These are phyloP conservation scores for Keiferia lycopersicella DNA, from an alignment of 2,888 invertebrate species.

Conservation along the genomic window DNA sequence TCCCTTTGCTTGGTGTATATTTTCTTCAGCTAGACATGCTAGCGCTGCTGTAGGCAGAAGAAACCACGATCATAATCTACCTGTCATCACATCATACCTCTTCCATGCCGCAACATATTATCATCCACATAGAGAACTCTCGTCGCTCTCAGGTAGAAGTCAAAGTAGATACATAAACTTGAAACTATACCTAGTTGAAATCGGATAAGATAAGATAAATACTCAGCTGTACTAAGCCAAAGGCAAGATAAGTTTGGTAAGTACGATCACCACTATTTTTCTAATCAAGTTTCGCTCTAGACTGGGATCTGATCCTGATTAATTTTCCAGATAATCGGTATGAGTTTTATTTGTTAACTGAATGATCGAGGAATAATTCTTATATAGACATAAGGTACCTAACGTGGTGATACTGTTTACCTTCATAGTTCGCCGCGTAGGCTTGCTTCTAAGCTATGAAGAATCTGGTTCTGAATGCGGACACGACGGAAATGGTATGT, in stretches of 20 bases:
- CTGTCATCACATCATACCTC: not conserved
- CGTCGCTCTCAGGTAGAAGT: not conserved
- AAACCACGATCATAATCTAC: not conserved
- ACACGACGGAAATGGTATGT: not conserved
- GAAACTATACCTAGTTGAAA: not conserved
- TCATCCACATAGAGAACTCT: not conserved
- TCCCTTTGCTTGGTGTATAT: not conserved
- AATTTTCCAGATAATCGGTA: not conserved
- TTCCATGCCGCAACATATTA: not conserved
- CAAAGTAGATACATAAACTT: not conserved
- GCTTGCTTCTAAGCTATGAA: not conserved
- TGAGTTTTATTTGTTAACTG: not conserved
- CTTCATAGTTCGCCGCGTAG: not conserved
- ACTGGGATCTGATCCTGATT: not conserved
- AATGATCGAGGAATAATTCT: not conserved
- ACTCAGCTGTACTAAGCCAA: not conserved
- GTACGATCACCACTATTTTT: not conserved
- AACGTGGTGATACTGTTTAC: not conserved
- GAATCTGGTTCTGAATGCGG: not conserved
- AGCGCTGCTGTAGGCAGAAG: conserved; percentile 1
- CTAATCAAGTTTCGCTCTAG: not conserved
- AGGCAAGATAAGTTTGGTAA: not conserved
- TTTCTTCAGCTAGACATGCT: not conserved
- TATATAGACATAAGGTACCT: not conserved
- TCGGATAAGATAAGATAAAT: not conserved